Percentiles rank a stretch among this genome's conserved stretches.
Evolutionary conservation across 2,797 vertebrate species (phyloP).

Genomic region (Coilia nasus): DNA sequence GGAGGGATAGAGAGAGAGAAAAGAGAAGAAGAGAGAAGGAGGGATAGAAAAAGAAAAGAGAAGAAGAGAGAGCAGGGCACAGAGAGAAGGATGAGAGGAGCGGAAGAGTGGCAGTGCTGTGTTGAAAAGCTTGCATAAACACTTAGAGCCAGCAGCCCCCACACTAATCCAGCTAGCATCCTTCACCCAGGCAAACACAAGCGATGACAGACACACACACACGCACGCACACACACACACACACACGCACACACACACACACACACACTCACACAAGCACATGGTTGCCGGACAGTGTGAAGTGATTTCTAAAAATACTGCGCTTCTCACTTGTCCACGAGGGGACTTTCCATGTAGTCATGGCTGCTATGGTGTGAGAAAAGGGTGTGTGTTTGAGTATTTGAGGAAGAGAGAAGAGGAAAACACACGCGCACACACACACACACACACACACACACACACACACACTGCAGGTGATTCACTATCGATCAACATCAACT

Average conservation of each 20-base stretch:
- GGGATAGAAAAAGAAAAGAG: neutral
- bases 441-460: no score
- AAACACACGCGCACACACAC: conserved; percentile 22
- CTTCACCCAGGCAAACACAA: neutral
- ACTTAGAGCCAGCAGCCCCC: neutral
- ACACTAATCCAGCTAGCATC: conserved; percentile 1
- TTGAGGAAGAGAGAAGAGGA: no score
- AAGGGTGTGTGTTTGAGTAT: no score
- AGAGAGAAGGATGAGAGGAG: neutral
- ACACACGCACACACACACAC: conserved; percentile 25
- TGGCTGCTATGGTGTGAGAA: no score
- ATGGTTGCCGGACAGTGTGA: neutral
- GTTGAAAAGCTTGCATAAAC: conserved; percentile 13
- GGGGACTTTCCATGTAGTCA: conserved; percentile 42
- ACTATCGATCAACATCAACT: conserved; percentile 1
- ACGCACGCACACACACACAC: conserved; percentile 33
- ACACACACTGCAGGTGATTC: neutral
- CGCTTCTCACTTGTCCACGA: conserved; percentile 24
- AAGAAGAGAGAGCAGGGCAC: neutral
- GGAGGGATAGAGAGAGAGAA: neutral
- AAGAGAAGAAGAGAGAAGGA: neutral
- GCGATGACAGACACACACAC: conserved; percentile 34
- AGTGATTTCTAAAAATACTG: conserved; percentile 47
- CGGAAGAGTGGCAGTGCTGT: neutral
- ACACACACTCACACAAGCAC: conserved; percentile 15